Base-by-base conservation (phyloP, 1,140 invertebrate species). In the Drosophila nigromelanica region DNA sequence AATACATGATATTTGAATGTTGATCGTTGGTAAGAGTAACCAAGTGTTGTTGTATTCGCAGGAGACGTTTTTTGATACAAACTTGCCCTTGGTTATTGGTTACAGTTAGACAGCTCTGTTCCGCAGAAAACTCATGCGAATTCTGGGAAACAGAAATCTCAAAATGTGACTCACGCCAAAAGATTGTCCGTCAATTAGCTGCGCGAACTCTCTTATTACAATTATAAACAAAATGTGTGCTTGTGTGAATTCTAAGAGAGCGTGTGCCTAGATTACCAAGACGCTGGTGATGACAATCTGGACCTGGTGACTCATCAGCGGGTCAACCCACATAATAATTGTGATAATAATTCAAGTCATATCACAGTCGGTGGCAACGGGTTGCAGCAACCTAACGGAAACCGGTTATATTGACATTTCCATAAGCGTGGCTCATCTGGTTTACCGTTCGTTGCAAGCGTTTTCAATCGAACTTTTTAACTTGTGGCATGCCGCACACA, bases 71-170 rank as follows among this genome's bases (percentile, higher is more conserved):
- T 8, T 7, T 6, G 30, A 8, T 7, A n/a, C n/a, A n/a, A n/a
- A 18, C 18, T 18, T 18, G 18, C 18, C 2, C 18, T 8, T 35
- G 33, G 6, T 10, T 35, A 0, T 6, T 35, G 33, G 47, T 60
- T 43, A 80, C 81, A 73, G 76, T 81, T 75, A 71, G 15, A 67
- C 59, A 52, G 64, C 58, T 64, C 18, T 56, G 47, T 42, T 87
- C 73, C 72, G 64, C 72, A 82, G 82, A 89, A 89, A 89, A 89
- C 78, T 87, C 83, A 87, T 89, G 27, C 33, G 30, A 73, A 76
- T 87, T 87, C 82, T 74, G 35, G 58, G 82, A 89, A 87, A 42
- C 51, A 55, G 47, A 56, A 58, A 72, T 66, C 42, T 80, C 52
- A 15, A 21, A 24, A n/a, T 21, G 61, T 85, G 81, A 85, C 50